phyloP scores from a whole-genome alignment of 2,888 invertebrate genomes.

The Empis stercorea region DNA sequence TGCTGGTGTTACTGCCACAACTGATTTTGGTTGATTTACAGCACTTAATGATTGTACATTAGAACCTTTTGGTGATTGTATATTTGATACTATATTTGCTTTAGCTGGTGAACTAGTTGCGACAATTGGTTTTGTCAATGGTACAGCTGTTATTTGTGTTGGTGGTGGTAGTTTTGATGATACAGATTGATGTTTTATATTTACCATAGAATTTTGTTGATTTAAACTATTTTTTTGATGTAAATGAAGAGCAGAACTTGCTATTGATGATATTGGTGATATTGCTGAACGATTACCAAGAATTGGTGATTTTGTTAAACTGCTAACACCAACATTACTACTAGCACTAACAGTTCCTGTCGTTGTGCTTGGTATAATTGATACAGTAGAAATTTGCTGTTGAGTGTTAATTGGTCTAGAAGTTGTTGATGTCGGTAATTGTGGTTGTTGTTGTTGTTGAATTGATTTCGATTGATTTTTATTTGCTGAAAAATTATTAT shows the following conservation, averaged over 20 bases:
- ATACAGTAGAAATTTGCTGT: constrained; percentile 5
- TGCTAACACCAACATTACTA: background rate
- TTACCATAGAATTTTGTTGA: background rate
- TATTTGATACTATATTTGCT: background rate
- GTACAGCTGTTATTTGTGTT: constrained; percentile 17
- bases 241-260: constrained; percentile 8
- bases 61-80: background rate
- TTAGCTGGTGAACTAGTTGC: constrained; percentile 7
- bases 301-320: background rate
- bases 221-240: constrained; percentile 13
- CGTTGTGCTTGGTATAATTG: constrained; percentile 4
- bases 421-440: constrained; percentile 5
- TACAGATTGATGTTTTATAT: background rate
- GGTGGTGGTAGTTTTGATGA: constrained; percentile 16
- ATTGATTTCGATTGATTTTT: background rate
- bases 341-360: constrained; percentile 3
- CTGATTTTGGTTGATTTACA: background rate
- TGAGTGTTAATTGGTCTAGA: constrained; percentile 8
- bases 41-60: background rate
- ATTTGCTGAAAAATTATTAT: constrained; percentile 10
- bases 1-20: background rate
- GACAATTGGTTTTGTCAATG: constrained; percentile 17
- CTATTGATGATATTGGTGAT: background rate
- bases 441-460: background rate
- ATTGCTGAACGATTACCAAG: background rate